These are phyloP conservation scores for Polyploca ridens DNA, from an alignment of 2,888 invertebrate species.

Conservation along the genomic window DNA sequence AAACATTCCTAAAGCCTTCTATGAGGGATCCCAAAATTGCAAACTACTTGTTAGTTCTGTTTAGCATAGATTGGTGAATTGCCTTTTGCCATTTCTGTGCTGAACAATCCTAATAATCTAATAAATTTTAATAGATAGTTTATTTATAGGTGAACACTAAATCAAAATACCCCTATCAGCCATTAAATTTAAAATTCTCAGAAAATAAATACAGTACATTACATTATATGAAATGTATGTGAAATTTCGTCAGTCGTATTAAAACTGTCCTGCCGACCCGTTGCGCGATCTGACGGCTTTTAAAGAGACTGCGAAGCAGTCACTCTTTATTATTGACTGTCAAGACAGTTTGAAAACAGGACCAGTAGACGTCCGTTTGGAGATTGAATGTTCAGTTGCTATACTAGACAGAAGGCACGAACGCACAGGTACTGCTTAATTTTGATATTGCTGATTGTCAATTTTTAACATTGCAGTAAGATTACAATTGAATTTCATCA, in stretches of 20 bases:
- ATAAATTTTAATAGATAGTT: too few relatives aligned
- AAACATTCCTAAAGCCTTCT: too few relatives aligned
- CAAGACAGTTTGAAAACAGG: constrained; percentile 36
- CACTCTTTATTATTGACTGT: constrained; percentile 36
- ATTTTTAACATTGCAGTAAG: constrained; percentile 32
- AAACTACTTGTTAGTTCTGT: too few relatives aligned
- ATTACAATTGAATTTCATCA: too few relatives aligned
- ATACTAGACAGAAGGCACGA: constrained; percentile 33
- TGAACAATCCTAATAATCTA: too few relatives aligned
- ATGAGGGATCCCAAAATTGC: too few relatives aligned
- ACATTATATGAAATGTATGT: constrained; percentile 36
- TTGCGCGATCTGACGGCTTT: constrained; percentile 27
- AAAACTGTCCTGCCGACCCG: constrained; percentile 27
- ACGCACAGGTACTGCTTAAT: constrained; percentile 38
- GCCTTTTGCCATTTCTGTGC: too few relatives aligned
- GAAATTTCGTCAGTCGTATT: constrained; percentile 39
- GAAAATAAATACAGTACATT: constrained; percentile 30
- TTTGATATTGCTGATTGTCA: constrained; percentile 31
- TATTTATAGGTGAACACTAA: too few relatives aligned
- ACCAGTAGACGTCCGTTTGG: constrained; percentile 35
- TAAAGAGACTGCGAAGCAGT: constrained; percentile 31
- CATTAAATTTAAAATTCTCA: constrained; percentile 31
- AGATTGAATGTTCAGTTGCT: constrained; percentile 30
- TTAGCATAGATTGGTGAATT: too few relatives aligned
- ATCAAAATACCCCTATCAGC: too few relatives aligned